phyloP scores from a whole-genome alignment of 2,888 invertebrate genomes.

The Coelogynopora nodosa region DNA sequence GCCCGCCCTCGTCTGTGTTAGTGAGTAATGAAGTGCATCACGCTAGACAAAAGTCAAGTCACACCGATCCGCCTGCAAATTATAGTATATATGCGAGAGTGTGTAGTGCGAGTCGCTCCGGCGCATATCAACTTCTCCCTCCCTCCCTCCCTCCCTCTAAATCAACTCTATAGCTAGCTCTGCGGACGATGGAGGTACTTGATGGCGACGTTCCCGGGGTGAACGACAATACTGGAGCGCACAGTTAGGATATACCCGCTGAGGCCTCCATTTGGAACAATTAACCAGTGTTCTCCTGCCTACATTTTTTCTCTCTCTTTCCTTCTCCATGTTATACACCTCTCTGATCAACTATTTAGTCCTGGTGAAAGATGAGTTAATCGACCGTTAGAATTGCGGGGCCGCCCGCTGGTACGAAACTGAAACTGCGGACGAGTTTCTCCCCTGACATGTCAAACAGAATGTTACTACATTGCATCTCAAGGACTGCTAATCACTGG shows the following conservation, averaged over 20 bases:
- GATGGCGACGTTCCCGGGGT: background rate
- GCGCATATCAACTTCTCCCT: too few species aligned
- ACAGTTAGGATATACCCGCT: background rate
- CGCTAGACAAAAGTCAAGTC: background rate
- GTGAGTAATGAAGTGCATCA: background rate
- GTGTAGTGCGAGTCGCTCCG: too few species aligned
- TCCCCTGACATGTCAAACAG: background rate
- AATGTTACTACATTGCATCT: background rate
- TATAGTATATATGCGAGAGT: too few species aligned
- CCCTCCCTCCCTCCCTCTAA: background rate
- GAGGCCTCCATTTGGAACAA: background rate
- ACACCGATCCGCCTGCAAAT: background rate
- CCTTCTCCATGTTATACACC: background rate
- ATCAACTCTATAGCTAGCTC: background rate
- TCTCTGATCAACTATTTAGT: background rate
- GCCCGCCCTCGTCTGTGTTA: background rate
- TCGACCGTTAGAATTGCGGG: background rate
- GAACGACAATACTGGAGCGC: background rate
- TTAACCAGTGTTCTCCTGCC: too few species aligned
- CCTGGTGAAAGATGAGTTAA: background rate
- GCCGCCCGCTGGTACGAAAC: background rate
- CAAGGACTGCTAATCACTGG: background rate
- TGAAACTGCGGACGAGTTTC: background rate
- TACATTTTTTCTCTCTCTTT: background rate
- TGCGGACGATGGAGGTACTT: background rate